A percentile compares a stretch with the other conserved stretches of the same genome.
phyloP scores from a whole-genome alignment of 2,888 invertebrate species.

The Acrobasis suavella region DNA sequence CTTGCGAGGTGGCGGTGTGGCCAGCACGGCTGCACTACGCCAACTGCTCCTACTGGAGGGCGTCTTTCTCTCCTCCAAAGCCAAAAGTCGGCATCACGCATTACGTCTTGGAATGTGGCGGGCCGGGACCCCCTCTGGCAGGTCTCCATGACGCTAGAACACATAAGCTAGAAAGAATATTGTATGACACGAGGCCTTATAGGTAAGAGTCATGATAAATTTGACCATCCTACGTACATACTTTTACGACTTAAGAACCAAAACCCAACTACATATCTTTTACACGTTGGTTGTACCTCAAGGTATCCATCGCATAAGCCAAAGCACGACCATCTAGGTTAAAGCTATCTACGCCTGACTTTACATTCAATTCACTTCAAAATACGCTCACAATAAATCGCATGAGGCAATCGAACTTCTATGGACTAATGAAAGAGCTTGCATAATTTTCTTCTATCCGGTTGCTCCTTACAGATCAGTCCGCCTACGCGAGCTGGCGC shows the following conservation, averaged over 20 bases:
- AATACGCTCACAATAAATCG: too few species aligned
- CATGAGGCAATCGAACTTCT: too few species aligned
- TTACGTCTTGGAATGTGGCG: slow-evolving; percentile 94
- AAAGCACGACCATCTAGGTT: too few species aligned
- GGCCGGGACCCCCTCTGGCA: slow-evolving; percentile 94
- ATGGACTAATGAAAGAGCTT: too few species aligned
- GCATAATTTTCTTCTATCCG: too few species aligned
- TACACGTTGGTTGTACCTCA: too few species aligned
- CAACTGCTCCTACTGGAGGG: slow-evolving; percentile 94
- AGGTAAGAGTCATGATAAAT: slow-evolving; percentile 52
- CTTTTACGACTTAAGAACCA: too few species aligned
- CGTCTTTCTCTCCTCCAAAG: slow-evolving; percentile 84
- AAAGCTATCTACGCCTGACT: too few species aligned
- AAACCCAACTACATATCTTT: too few species aligned
- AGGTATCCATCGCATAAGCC: too few species aligned
- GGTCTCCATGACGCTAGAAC: slow-evolving; percentile 89
- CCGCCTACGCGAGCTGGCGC: slow-evolving; percentile 88
- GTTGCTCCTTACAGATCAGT: slow-evolving; percentile 75
- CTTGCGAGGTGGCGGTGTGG: slow-evolving; percentile 92
- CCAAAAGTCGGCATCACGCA: slow-evolving; percentile 74
- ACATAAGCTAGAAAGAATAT: slow-evolving; percentile 88
- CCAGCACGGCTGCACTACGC: slow-evolving; percentile 90
- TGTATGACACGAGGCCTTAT: slow-evolving; percentile 89
- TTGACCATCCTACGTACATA: too few species aligned
- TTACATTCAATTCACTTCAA: too few species aligned